Percentiles rank a stretch among this genome's conserved stretches.
These are phyloP conservation scores for Physeter macrocephalus DNA, from an alignment of 2,113 vertebrate species.

Conservation along the genomic window DNA sequence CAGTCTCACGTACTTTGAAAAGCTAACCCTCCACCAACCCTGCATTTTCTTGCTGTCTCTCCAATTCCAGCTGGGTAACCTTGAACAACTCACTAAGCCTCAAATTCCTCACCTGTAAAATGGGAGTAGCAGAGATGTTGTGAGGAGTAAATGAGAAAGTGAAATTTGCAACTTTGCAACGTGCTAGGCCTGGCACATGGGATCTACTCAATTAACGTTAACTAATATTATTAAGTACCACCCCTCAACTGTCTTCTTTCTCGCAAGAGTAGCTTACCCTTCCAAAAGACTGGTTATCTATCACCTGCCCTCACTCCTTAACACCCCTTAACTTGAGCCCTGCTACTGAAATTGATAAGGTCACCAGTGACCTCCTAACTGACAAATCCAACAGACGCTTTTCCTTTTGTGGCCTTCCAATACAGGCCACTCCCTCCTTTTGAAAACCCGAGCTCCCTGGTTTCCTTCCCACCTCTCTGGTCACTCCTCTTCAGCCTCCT, in stretches of 20 bases:
- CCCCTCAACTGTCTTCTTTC: neutral
- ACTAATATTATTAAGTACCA: neutral
- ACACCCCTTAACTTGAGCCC: neutral
- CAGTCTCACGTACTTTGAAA: neutral
- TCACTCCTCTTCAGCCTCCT: neutral
- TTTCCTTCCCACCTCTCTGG: neutral
- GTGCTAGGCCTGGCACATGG: neutral
- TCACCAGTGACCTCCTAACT: neutral
- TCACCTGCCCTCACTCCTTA: neutral
- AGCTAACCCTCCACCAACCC: neutral
- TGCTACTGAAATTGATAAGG: neutral
- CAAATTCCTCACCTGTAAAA: neutral
- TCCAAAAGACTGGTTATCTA: neutral
- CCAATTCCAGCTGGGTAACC: neutral
- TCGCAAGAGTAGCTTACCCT: neutral
- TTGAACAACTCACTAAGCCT: neutral
- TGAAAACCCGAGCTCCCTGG: neutral
- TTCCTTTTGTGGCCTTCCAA: neutral
- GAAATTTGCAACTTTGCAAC: neutral
- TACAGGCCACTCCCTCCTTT: neutral
- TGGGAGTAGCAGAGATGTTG: neutral
- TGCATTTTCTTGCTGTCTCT: neutral
- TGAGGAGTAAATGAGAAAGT: neutral
- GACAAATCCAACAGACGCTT: neutral
- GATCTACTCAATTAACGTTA: neutral